Evolutionary conservation across 2,888 invertebrate species (phyloP), one percentile per base, ranked within the genome.

Genomic region (Syrphus vitripennis): DNA sequence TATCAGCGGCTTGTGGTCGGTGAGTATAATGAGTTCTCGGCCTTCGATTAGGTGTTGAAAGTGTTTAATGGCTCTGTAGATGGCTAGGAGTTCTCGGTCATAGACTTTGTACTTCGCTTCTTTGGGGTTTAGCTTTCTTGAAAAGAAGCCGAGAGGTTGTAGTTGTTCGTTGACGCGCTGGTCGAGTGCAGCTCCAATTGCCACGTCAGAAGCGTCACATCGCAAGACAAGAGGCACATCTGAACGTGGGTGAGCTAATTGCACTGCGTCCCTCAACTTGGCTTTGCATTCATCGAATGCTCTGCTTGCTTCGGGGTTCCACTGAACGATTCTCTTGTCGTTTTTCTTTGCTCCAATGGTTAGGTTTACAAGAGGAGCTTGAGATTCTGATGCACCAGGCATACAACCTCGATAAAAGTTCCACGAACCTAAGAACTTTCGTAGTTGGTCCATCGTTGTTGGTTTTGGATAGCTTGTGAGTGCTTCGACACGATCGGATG

Each of bases 61-160:
- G 42, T 76, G 63, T 59, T 59, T 67, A 12, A 80, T 31, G 4
- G 83, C 67, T 34, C 37, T 29, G 24, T 50, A 75, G 31, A 87
- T 45, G 9, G 65, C 48, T 26, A 78, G 31, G 10, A 74, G 40
- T 29, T 77, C 34, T 4, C 59, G 37, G 12, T 69, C 77, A 12
- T 78, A 78, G 6, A 76, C n/a, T 26, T 76, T 67, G 45, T 67
- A 76, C 26, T 45, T 67, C n/a, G 57, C 19, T 48, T 76, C 57
- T 34, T 19, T 50, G 1, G 26, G 19, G 5, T 7, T 50, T 2
- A 77, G 83, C 48, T 91, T 91, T 50, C 87, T 88, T 1, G 91
- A 91, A 74, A 90, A 92, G 70, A 92, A 92, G 0, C 90, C 90
- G 3, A 92, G 50, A 4, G 70, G 34, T 65, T 67, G 65, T 29